These are phyloP conservation scores for Intellagama lesueurii DNA, from an alignment of 2,797 vertebrate genomes.

Conservation along the genomic window DNA sequence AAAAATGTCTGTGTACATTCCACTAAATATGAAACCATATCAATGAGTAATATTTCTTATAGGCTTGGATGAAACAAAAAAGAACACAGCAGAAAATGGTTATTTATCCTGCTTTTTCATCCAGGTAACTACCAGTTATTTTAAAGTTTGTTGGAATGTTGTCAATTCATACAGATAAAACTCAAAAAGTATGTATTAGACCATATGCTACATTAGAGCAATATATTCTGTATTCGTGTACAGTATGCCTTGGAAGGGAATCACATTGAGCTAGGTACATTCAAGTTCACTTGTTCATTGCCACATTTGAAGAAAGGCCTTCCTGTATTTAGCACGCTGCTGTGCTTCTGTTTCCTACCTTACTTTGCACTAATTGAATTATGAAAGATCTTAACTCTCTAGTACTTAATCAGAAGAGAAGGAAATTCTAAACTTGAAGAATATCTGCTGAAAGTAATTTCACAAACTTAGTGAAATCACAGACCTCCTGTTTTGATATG, in stretches of 20 bases:
- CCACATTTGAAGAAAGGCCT: neutral
- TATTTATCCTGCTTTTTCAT: neutral
- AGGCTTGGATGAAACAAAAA: neutral
- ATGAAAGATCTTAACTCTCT: neutral
- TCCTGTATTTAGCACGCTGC: neutral
- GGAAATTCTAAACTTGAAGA: neutral
- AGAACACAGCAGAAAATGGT: neutral
- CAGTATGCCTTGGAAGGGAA: neutral
- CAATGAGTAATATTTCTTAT: neutral
- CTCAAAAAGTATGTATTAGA: neutral
- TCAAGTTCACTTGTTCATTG: neutral
- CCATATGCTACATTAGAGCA: neutral
- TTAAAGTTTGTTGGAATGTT: rapidly evolving
- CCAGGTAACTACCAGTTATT: neutral
- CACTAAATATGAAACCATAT: neutral
- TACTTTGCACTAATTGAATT: neutral
- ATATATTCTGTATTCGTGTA: neutral
- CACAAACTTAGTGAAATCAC: neutral
- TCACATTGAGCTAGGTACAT: neutral
- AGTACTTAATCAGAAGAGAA: neutral
- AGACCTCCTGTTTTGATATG: neutral
- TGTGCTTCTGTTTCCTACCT: neutral
- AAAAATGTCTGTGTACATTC: neutral
- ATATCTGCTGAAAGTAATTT: neutral
- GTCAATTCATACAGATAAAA: neutral